A percentile compares a stretch with the other conserved stretches of the same genome.
Evolutionary conservation across 2,113 vertebrate genomes (phyloP).

Genomic region (Hippocampus abdominalis): DNA sequence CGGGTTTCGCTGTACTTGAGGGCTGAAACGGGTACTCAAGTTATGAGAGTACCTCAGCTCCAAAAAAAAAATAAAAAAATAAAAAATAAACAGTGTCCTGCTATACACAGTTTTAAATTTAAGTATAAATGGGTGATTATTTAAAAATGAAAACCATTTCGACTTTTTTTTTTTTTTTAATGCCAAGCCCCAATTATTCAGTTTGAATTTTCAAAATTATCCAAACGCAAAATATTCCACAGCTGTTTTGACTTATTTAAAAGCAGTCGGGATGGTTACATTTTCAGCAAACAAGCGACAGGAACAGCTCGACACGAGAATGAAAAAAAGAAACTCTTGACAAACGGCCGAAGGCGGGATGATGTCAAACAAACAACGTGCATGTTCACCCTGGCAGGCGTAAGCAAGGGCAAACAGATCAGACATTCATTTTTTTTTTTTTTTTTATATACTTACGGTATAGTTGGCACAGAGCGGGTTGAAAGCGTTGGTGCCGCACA

Average conservation of each 20-base stretch:
- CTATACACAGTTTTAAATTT: no score
- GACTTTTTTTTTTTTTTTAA: no score
- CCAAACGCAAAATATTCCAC: no score
- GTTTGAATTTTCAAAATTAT: no score
- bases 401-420: background rate
- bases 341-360: slow-evolving; percentile 7
- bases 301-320: slow-evolving; percentile 24
- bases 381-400: slow-evolving; percentile 24
- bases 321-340: slow-evolving; percentile 36
- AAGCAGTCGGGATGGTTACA: slow-evolving; percentile 14
- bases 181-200: no score
- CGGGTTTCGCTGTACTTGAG: no score
- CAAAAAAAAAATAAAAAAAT: no score
- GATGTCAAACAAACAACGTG: slow-evolving; percentile 31
- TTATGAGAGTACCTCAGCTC: no score
- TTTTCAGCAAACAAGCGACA: slow-evolving; percentile 27
- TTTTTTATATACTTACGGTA: slow-evolving; percentile 77
- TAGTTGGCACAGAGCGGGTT: slow-evolving; percentile 94
- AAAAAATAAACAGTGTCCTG: no score
- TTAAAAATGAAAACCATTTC: no score
- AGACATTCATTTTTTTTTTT: slow-evolving; percentile 1
- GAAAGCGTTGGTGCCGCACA: slow-evolving; percentile 95
- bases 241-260: background rate
- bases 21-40: no score
- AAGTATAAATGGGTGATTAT: no score